phyloP scores from a whole-genome alignment of 2,113 vertebrate species.

The Phalacrocorax pelagicus region DNA sequence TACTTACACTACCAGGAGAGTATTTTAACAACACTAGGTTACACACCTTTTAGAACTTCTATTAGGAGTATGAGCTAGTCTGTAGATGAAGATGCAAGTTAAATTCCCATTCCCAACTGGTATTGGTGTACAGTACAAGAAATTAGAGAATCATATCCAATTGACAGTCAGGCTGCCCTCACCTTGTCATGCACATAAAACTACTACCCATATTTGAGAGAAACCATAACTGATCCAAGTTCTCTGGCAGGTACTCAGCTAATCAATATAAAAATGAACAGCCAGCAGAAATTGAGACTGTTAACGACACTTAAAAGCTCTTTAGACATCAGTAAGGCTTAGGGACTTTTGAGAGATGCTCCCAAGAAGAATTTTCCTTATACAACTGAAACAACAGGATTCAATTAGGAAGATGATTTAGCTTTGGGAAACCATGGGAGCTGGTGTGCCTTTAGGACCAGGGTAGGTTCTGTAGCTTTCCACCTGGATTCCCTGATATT shows the following conservation, averaged over 20 bases:
- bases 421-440: background rate
- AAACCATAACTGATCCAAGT: background rate
- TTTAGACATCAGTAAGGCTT: background rate
- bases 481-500: background rate
- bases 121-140: background rate
- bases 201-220: background rate
- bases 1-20: background rate
- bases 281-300: background rate
- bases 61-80: background rate
- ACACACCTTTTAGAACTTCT: background rate
- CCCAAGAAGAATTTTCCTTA: background rate
- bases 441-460: background rate
- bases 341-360: background rate
- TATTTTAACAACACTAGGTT: background rate
- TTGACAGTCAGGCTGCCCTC: background rate
- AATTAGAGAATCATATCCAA: background rate
- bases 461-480: background rate
- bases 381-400: background rate
- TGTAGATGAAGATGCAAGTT: background rate
- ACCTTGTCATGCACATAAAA: background rate
- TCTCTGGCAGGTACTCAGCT: background rate
- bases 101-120: background rate
- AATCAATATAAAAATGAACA: background rate
- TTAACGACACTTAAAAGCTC: background rate
- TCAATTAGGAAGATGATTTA: background rate